Base-by-base conservation (phyloP, 2,888 invertebrate genomes). In the Embidobia sp. region DNA sequence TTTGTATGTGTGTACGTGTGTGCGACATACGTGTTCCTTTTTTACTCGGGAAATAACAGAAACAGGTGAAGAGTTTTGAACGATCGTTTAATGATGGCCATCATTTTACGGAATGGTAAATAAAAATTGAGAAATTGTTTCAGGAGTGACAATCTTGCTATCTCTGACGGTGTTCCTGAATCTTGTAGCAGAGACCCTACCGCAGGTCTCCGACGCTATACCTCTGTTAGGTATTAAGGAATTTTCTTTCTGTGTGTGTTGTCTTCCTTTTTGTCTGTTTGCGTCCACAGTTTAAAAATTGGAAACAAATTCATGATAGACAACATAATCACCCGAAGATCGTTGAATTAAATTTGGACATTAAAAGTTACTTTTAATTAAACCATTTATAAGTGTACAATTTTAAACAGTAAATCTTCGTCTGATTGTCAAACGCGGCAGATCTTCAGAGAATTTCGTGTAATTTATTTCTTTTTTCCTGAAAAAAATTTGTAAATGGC, bases 121-220 rank as follows among this genome's bases (percentile, higher is more conserved):
- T 66, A 74, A 74, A 64, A 59, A 59, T 66, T 63, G n/a, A 66
- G 74, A 79, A 83, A 86, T 92, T 94, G 93, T 95, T 95, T 91
- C 96, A 98, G 98, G 98, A 93, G 97, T 98, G 93, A 98, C 98
- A 93, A 98, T 98, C 93, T 96, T 98, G 92, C 97, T 99, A 91
- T 98, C 98, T 92, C 95, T 99, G 94, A 98, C 98, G 93, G 98
- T 99, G 93, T 99, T 99, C 94, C 96, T 98, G 93, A 97, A 98
- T 93, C 95, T 98, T 93, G 98, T 99, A 92, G 98, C 98, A 88
- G 98, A 98, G 94, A 98, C 98, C 92, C 96, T 98, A 95, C 98
- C 98, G 92, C 98, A 97, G 94, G 98, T 98, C 92, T 98, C 98
- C 92, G 98, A 98, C 93, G 98, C 98, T 92, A 98, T 99, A 93